Conservation (phyloP, 2,113 vertebrate species). For the Spea multiplicata region DNA sequence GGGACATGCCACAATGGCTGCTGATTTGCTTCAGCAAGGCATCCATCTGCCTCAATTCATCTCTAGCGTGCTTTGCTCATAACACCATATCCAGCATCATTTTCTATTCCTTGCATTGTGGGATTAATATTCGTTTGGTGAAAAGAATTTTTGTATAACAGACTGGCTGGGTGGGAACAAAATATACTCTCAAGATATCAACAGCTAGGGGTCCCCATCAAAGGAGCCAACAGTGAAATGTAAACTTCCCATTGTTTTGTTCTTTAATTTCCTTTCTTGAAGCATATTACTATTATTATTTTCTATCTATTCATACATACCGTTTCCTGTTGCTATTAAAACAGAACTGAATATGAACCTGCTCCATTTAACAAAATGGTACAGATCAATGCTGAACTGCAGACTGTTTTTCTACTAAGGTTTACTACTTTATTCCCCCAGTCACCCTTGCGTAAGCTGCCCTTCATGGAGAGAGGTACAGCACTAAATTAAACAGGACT, state of each 20-base stretch:
- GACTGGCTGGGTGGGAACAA: slow-evolving; percentile 8
- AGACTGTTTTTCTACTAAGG: too few species aligned
- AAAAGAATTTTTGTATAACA: background rate
- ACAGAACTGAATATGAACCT: too few species aligned
- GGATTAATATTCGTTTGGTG: background rate
- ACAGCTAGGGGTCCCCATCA: background rate
- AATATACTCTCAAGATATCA: background rate
- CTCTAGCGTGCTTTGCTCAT: background rate
- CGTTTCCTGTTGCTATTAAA: too few species aligned
- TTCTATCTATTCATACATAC: too few species aligned
- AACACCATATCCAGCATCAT: slow-evolving; percentile 1
- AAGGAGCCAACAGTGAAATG: background rate
- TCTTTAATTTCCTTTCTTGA: background rate
- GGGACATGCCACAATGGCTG: slow-evolving; percentile 8
- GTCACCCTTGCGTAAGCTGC: too few species aligned
- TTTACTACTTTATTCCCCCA: too few species aligned
- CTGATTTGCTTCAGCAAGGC: slow-evolving; percentile 7
- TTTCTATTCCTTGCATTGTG: background rate
- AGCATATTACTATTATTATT: too few species aligned
- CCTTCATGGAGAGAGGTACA: too few species aligned
- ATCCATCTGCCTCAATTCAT: slow-evolving; percentile 9
- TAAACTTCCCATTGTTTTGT: background rate
- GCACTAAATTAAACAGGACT: too few species aligned
- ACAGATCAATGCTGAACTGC: too few species aligned
- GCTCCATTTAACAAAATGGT: too few species aligned